Conservation (phyloP, 2,113 vertebrate species). For the Neotragus moschatus region DNA sequence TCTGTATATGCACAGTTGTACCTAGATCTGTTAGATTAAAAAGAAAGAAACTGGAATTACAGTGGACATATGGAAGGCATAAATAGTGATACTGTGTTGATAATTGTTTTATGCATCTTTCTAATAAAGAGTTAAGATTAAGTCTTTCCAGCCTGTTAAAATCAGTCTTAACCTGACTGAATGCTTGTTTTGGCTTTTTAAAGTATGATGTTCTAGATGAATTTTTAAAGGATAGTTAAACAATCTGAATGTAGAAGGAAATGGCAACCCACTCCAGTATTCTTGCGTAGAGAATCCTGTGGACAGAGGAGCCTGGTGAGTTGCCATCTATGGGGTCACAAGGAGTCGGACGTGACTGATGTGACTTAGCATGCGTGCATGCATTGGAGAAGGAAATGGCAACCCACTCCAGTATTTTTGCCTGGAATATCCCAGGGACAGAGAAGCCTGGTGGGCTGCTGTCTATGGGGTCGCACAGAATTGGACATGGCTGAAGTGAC, state of each 20-base stretch:
- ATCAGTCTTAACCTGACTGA: background rate
- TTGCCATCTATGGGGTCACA: background rate
- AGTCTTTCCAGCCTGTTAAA: background rate
- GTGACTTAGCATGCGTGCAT: background rate
- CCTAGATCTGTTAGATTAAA: background rate
- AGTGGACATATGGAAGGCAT: background rate
- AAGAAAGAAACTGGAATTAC: background rate
- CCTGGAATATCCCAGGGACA: background rate
- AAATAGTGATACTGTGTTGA: background rate
- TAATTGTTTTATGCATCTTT: background rate
- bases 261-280: background rate
- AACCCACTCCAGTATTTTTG: background rate
- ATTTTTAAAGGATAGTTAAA: background rate
- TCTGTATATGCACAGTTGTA: background rate
- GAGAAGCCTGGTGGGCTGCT: background rate
- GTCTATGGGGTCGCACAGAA: fast-evolving
- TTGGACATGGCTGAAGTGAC: fast-evolving
- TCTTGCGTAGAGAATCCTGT: background rate
- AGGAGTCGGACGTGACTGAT: background rate
- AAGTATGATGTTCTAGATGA: background rate
- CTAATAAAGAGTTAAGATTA: background rate
- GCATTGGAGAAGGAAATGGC: background rate
- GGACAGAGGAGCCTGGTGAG: background rate
- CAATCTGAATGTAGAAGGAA: background rate
- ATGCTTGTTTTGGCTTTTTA: background rate